Base-by-base conservation (phyloP, 2,113 vertebrate genomes). In the Lagopus muta region DNA sequence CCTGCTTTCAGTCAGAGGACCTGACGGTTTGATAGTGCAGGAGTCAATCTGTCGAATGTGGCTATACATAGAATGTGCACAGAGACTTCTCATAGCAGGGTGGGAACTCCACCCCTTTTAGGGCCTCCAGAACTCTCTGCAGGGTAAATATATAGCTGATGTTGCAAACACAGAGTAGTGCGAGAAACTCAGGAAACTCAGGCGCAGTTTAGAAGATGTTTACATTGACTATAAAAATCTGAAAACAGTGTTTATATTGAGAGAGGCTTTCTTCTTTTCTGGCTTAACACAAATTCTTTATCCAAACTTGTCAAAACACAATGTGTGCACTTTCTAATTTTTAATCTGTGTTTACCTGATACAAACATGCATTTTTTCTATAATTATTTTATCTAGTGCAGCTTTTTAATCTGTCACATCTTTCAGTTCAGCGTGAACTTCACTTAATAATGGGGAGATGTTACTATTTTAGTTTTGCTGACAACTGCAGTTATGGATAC, bases 61-160 rank as follows among this genome's bases (percentile, higher is more conserved):
- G 48, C 83, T 88, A 54, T 61, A 81, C 64, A 90, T 0, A 88
- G 86, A 73, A 86, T 62, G 80, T 8, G n/a, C 62, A 81, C 55
- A 89, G 78, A 93, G 74, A 48, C 60, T 89, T 30, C 81, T 82
- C 77, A 55, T 70, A 80, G 92, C 45, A 66, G 76, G 52, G 57
- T 66, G 77, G 70, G 74, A 84, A 80, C 85, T 93, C 86, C 72
- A 91, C 21, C 91, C 47, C 74, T 10, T 80, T 11, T 27, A 36
- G 76, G 82, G 94, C 91, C 87, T 80, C 82, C 54, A 81, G 74
- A 94, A 91, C 72, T 88, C 70, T 86, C 89, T 62, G 90, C 55
- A 93, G 89, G 60, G 86, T 85, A 86, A 92, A 96, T 89, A 92
- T 75, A 86, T 57, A 89, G 84, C 77, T 95, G 73, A 58, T 70